A percentile compares a stretch with the other conserved stretches of the same genome.
These are phyloP conservation scores for Octopus bimaculoides DNA, from an alignment of 1,140 invertebrate genomes.

Conservation along the genomic window DNA sequence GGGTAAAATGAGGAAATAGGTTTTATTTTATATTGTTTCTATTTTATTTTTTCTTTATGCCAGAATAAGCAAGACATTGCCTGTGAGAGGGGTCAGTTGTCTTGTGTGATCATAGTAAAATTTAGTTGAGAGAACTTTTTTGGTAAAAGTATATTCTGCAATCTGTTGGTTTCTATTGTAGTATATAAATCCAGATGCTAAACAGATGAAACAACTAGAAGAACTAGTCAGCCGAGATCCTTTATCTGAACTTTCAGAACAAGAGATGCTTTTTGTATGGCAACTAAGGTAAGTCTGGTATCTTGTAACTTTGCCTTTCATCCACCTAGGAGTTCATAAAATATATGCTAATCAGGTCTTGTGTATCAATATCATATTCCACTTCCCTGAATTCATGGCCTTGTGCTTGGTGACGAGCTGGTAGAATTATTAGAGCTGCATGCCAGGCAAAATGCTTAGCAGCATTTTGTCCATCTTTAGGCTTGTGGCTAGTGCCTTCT, in stretches of 20 bases:
- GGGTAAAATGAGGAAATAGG: no score
- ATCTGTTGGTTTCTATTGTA: constrained; percentile 15
- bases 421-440: not conserved
- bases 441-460: no score
- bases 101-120: not conserved
- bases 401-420: not conserved
- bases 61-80: no score
- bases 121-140: not conserved
- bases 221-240: constrained; percentile 69
- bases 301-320: no score
- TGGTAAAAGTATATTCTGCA: not conserved
- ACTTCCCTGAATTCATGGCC: not conserved
- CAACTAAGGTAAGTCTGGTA: constrained; percentile 63
- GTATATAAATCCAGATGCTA: constrained; percentile 17
- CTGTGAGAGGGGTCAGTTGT: no score
- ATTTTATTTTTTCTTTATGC: no score
- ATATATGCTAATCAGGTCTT: not conserved
- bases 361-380: not conserved
- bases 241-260: constrained; percentile 86
- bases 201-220: constrained; percentile 48
- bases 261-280: constrained; percentile 87
- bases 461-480: no score
- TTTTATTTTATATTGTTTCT: no score
- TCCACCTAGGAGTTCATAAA: no score
- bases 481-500: no score